Evolutionary conservation across 2,797 vertebrate species (phyloP).

Genomic region (Fistularia tabacaria): DNA sequence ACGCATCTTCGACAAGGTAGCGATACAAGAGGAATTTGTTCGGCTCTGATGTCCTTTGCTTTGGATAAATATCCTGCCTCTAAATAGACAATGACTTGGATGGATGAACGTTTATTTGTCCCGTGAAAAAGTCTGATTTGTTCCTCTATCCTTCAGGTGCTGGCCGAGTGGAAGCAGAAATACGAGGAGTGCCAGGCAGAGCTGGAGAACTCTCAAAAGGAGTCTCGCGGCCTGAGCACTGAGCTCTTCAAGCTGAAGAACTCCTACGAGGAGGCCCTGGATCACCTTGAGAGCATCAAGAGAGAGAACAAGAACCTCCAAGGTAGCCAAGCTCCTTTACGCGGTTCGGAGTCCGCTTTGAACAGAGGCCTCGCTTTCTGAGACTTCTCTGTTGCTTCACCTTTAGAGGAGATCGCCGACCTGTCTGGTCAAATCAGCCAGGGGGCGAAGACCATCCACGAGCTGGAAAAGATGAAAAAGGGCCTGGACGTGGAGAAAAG

Average conservation of each 20-base stretch:
- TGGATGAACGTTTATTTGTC: not conserved
- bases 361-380: not conserved
- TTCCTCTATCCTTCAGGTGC: conserved; percentile 47
- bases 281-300: conserved; percentile 87
- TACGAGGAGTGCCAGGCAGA: conserved; percentile 88
- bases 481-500: conserved; percentile 84
- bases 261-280: conserved; percentile 86
- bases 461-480: conserved; percentile 92
- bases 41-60: not conserved
- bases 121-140: too few relatives aligned
- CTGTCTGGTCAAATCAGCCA: conserved; percentile 88
- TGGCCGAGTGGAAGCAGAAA: conserved; percentile 87
- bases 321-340: conserved; percentile 64
- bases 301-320: conserved; percentile 95
- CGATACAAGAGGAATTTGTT: not conserved
- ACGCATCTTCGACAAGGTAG: conserved; percentile 85
- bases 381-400: not conserved
- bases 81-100: not conserved
- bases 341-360: not conserved
- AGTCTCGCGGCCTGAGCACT: conserved; percentile 84
- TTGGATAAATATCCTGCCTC: not conserved
- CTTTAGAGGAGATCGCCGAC: conserved; percentile 89
- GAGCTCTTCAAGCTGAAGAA: conserved; percentile 94
- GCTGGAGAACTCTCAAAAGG: conserved; percentile 86
- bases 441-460: conserved; percentile 85